Conservation (phyloP, 2,113 vertebrate species). For the Climacteris rufus region DNA sequence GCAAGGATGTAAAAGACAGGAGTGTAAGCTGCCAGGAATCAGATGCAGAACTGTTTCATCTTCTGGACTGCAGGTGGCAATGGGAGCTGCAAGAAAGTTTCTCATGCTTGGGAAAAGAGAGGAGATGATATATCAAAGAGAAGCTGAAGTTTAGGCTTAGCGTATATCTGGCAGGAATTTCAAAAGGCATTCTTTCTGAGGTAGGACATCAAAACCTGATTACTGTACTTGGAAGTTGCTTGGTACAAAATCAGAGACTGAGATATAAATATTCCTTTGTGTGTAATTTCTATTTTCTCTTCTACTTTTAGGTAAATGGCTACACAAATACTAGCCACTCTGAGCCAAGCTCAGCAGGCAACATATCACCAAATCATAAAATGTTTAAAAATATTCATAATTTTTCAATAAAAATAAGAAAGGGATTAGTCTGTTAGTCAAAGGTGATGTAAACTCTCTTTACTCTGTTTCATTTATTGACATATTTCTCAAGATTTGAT, state of each 20-base stretch:
- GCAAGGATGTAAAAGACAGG: neutral
- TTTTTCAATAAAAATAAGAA: neutral
- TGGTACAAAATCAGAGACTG: neutral
- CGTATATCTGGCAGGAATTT: neutral
- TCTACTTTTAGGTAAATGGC: neutral
- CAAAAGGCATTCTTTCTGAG: neutral
- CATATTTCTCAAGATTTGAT: neutral
- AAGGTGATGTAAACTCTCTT: neutral
- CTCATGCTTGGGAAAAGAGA: too few relatives aligned
- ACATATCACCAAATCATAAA: neutral
- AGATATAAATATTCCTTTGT: neutral
- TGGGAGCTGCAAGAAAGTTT: neutral
- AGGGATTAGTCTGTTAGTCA: neutral
- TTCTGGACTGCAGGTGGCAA: neutral
- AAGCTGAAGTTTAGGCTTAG: neutral
- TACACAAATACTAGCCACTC: neutral
- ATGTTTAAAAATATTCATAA: neutral
- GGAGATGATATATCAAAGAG: neutral
- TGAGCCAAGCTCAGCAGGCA: neutral
- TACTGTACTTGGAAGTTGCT: neutral
- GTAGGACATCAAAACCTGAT: neutral
- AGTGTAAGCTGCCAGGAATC: neutral
- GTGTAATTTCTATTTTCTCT: neutral
- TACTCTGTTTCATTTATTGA: neutral
- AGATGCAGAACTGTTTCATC: neutral